phyloP scores from a whole-genome alignment of 2,113 vertebrate genomes.

The Trachemys scripta region DNA sequence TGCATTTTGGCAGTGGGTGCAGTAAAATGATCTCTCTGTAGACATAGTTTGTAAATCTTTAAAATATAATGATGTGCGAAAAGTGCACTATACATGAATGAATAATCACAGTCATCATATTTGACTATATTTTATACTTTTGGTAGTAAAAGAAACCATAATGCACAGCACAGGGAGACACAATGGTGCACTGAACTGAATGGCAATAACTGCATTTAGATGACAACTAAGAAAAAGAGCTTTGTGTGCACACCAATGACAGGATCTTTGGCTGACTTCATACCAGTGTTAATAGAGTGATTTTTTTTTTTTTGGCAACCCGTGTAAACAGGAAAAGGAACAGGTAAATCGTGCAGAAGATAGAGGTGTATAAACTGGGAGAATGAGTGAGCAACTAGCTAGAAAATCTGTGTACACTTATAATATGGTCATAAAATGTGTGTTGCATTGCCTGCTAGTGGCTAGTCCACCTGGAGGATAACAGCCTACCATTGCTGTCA shows the following conservation, averaged over 20 bases:
- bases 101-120: neutral
- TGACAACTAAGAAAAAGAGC: neutral
- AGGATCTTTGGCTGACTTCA: neutral
- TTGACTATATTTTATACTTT: neutral
- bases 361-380: neutral
- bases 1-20: neutral
- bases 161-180: neutral
- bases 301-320: neutral
- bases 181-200: neutral
- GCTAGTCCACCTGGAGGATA: neutral
- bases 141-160: rapidly evolving
- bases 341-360: neutral
- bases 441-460: neutral
- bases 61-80: neutral
- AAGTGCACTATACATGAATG: neutral
- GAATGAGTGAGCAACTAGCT: neutral
- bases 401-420: neutral
- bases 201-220: neutral
- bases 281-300: neutral
- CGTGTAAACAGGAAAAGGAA: neutral
- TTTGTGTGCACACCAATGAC: neutral
- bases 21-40: neutral
- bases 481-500: neutral
- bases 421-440: rapidly evolving
- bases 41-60: neutral